Evolutionary conservation across 2,797 vertebrate species (phyloP), one percentile per base, ranked within the genome.

Genomic region (Halcyon badia): DNA sequence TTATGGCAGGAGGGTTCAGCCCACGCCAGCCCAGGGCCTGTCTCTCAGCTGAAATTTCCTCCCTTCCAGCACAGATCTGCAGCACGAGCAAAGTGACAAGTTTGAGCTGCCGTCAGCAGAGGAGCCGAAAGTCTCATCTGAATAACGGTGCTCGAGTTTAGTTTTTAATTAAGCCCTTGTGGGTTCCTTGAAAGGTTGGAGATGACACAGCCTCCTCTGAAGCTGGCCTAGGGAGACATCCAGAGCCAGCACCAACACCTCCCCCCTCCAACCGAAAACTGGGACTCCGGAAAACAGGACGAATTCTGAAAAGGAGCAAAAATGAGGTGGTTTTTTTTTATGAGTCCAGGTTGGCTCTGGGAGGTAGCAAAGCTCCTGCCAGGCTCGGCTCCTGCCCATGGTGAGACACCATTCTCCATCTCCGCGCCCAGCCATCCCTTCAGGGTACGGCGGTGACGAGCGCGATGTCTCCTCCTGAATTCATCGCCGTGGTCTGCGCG

Each of bases 101-200:
- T 75, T 83, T 90, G 95, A 94, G 97, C 73, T 94, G 95, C 84
- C 25, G n/a, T 94, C 96, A 96, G 95, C 94, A n/a, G 79, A 95
- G 92, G 86, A 96, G 94, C 94, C 14, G 35, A 66, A 58, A 69
- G 95, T 96, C 97, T 96, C 90, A 46, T 97, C 93, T 95, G 98
- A 98, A 98, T 97, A 97, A 88, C 94, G 90, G 96, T 96, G 97
- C 79, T 89, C 28, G 44, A 89, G 95, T 93, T 97, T 95, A 93
- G 97, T 89, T 98, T 98, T 98, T 98, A 98, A 98, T 98, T 98
- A 98, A 98, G 97, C 97, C 98, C 98, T 85, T 68, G 76, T 96
- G 96, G 97, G 97, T 97, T 96, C 98, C 98, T 96, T 93, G 97
- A 98, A 98, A 98, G 98, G 98, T 97, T 97, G 96, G 87, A 39